phyloP scores from a whole-genome alignment of 2,888 invertebrate species.

The Lagria hirta region DNA sequence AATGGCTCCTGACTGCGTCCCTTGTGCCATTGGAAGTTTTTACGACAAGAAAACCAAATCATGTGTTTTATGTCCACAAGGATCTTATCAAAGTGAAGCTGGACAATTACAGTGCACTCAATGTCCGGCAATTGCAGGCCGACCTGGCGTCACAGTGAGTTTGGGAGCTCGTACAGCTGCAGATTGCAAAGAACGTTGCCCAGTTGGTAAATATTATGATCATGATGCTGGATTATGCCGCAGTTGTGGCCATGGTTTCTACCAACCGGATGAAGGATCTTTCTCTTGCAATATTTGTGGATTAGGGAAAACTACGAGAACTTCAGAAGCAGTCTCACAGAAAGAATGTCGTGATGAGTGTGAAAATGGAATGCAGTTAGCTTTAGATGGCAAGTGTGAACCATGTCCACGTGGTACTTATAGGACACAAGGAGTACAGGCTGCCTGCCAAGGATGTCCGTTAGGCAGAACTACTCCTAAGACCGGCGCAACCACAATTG shows the following conservation, averaged over 20 bases:
- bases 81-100: conserved; percentile 91
- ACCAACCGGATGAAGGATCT: conserved; percentile 87
- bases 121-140: conserved; percentile 89
- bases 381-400: conserved; percentile 87
- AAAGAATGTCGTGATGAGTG: conserved; percentile 92
- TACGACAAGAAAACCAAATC: conserved; percentile 74
- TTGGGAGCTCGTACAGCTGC: conserved; percentile 84
- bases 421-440: conserved; percentile 82
- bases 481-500: conserved; percentile 77
- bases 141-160: conserved; percentile 84
- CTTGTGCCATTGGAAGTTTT: conserved; percentile 89
- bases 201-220: conserved; percentile 92
- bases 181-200: conserved; percentile 91
- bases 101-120: conserved; percentile 86
- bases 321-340: conserved; percentile 82
- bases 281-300: conserved; percentile 88
- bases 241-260: conserved; percentile 92
- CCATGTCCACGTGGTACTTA: conserved; percentile 76
- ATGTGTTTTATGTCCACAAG: conserved; percentile 82
- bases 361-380: conserved; percentile 79
- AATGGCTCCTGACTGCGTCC: conserved; percentile 90
- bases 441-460: conserved; percentile 86
- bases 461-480: conserved; percentile 87
- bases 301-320: conserved; percentile 87
- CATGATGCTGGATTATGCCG: conserved; percentile 84